A percentile compares a stretch with the other conserved stretches of the same genome.
These are phyloP conservation scores for Octopus sinensis DNA, from an alignment of 1,140 invertebrate species.

Conservation along the genomic window DNA sequence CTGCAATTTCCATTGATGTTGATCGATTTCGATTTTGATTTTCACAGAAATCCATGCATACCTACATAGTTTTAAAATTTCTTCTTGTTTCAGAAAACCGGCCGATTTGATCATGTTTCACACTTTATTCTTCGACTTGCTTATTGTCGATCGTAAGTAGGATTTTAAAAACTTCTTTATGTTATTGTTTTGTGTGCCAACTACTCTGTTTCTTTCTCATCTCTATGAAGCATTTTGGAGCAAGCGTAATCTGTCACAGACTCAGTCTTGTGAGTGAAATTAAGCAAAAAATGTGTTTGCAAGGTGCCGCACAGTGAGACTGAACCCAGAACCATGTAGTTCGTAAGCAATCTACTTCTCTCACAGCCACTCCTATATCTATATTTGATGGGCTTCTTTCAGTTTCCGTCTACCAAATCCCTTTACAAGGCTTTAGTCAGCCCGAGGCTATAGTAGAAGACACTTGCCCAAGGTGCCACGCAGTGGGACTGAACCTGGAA, in stretches of 20 bases:
- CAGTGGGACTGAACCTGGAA: no score
- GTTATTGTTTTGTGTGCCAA: background rate
- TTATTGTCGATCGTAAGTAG: conserved; percentile 69
- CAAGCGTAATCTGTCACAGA: background rate
- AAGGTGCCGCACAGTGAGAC: background rate
- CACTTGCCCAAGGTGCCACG: no score
- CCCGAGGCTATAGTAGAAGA: no score
- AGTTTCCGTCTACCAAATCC: no score
- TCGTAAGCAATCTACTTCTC: no score
- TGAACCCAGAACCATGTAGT: background rate
- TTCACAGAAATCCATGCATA: background rate
- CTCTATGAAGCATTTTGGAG: background rate
- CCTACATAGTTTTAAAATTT: background rate
- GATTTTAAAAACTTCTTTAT: background rate
- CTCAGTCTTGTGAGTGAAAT: background rate
- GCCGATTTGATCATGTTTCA: conserved; percentile 80
- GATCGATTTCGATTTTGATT: no score
- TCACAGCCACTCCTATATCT: no score
- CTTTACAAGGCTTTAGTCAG: no score
- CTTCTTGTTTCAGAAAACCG: conserved; percentile 38
- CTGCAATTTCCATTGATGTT: background rate
- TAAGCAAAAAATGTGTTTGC: background rate
- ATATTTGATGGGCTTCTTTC: no score
- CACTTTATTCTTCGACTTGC: conserved; percentile 90
- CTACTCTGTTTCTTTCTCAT: background rate